Base-by-base conservation (phyloP, 2,113 vertebrate species). In the Oenanthe melanoleuca region DNA sequence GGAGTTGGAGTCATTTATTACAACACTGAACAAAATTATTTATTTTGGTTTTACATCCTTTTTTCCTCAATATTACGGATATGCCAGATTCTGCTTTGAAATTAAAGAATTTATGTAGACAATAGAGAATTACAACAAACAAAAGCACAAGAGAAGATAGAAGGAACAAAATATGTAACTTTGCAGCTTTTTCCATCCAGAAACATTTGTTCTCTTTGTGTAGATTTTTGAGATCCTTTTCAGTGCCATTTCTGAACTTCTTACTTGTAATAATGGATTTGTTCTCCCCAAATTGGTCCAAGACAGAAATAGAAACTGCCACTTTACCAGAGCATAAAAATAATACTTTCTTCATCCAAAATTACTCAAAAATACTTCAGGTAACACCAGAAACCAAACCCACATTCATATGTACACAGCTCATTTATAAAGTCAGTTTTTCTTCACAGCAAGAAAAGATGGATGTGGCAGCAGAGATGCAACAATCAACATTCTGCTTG, bases 321-420 rank as follows among this genome's bases (percentile, higher is more conserved):
- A 2, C 34, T 69, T 85, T 38, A 53, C 13, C 19, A 82, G 61
- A 50, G 4, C 45, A 83, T 24, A 47, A 5, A 3, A 60, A 72
- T 52, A 92, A 37, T 31, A 31, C 3, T 65, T 86, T 34, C 26
- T 88, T 83, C 40, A 63, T 18, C 10, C 14, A n/a, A 85, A 59
- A 60, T 40, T 20, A 81, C 11, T 56, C 22, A 69, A 60, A 79
- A 81, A 33, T 55, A 47, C 38, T 89, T 67, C 29, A 4, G n/a
- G 11, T 15, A 61, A 52, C 25, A 49, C 20, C 53, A 49, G 26
- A 92, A 92, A 86, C 17, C 1, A 1, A 94, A 71, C 6, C 5
- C 5, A 26, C 9, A 24, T 78, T 70, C 13, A 42, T 45, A 88
- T 13, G 3, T 12, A 28, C 17, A n/a, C 0, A 1, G 19, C 6